Conservation (phyloP, 2,797 vertebrate genomes). For the Enteromius thamalakanensis region DNA sequence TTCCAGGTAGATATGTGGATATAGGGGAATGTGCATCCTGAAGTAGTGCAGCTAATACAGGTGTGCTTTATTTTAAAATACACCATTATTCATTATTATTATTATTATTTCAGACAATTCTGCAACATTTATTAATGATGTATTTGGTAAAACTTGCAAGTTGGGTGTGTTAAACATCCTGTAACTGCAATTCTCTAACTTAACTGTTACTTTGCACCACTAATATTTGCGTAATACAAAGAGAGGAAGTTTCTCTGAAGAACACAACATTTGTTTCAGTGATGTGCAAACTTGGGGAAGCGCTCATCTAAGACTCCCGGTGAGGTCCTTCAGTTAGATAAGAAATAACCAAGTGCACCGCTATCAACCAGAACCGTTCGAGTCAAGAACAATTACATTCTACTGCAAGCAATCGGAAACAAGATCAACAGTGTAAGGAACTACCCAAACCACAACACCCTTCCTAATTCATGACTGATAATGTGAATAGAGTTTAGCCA, state of each 20-base stretch:
- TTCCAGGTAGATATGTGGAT: not conserved
- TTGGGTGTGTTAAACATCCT: constrained; percentile 12
- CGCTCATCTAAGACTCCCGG: not conserved
- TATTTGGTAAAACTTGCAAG: not conserved
- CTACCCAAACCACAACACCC: constrained; percentile 26
- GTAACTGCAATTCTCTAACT: constrained; percentile 4
- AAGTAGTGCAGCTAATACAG: not conserved
- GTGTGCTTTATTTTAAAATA: not conserved
- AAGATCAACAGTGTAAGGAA: not conserved
- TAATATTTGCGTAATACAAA: not conserved
- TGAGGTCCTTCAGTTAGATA: constrained; percentile 11
- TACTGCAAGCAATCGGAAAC: constrained; percentile 12
- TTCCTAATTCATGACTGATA: constrained; percentile 29
- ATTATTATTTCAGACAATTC: not conserved
- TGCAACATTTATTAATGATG: not conserved
- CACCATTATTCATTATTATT: not conserved
- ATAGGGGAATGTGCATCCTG: too few species aligned
- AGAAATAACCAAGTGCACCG: not conserved
- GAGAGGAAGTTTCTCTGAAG: constrained; percentile 1
- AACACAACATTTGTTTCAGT: not conserved
- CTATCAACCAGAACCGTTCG: not conserved
- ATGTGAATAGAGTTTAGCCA: constrained; percentile 17
- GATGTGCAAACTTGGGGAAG: not conserved
- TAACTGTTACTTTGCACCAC: constrained; percentile 17
- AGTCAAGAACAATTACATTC: constrained; percentile 9